phyloP scores from a whole-genome alignment of 1,140 invertebrate species.

The Liolophura sinensis region DNA sequence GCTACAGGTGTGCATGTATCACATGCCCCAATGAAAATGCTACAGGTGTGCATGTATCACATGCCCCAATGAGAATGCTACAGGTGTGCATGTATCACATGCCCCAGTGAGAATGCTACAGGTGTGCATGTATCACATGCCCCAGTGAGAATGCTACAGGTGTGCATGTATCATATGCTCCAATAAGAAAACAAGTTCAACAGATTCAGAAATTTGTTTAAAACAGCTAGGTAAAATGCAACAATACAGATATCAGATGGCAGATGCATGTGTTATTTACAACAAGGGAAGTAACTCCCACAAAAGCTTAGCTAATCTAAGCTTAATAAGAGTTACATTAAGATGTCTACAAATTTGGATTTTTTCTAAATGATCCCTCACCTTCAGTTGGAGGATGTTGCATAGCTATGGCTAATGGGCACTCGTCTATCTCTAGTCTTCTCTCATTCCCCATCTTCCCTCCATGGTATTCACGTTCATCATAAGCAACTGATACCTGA shows the following conservation, averaged over 20 bases:
- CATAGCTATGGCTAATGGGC: constrained; percentile 83
- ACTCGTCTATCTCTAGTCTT: constrained; percentile 95
- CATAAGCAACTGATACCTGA: constrained; percentile 54
- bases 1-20: too few species aligned
- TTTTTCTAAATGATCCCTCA: constrained; percentile 59
- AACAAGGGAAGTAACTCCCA: background rate
- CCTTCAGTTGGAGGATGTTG: constrained; percentile 63
- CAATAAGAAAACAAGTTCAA: too few species aligned
- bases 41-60: too few species aligned
- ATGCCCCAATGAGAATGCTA: too few species aligned
- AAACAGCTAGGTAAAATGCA: too few species aligned
- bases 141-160: too few species aligned
- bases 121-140: too few species aligned
- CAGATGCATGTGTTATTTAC: background rate
- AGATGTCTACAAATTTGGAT: background rate
- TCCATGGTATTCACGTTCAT: constrained; percentile 61
- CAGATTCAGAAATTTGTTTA: background rate
- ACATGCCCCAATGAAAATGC: too few species aligned
- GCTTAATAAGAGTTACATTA: background rate
- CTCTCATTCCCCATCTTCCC: constrained; percentile 71
- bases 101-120: too few species aligned
- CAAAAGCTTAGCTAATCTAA: background rate
- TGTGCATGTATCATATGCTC: too few species aligned
- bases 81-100: too few species aligned
- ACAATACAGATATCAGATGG: too few species aligned